phyloP scores from a whole-genome alignment of 2,797 vertebrate species.

The Pelodytes ibericus region DNA sequence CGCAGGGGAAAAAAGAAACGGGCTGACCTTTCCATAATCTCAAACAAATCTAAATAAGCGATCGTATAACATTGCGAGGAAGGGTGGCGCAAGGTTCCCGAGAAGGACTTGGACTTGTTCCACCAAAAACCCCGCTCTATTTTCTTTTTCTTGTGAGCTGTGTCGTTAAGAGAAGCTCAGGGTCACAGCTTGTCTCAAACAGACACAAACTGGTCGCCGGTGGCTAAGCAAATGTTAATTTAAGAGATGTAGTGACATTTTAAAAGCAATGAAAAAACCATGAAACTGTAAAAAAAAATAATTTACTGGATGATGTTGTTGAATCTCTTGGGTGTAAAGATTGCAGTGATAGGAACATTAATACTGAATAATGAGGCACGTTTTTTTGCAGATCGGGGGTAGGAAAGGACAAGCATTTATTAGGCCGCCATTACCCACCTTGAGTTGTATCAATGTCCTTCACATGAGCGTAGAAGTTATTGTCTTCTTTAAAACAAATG shows the following conservation, averaged over 20 bases:
- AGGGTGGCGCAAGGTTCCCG: background rate
- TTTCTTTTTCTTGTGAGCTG: background rate
- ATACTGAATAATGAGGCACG: no score
- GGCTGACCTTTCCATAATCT: background rate
- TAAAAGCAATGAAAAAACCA: background rate
- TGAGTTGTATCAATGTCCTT: no score
- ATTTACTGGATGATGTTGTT: no score
- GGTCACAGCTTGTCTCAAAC: background rate
- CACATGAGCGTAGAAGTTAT: no score
- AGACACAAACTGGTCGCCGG: background rate
- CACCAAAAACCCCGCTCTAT: background rate
- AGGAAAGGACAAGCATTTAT: no score
- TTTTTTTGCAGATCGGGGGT: no score
- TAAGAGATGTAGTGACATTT: background rate
- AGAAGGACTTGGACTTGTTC: background rate
- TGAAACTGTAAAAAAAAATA: no score
- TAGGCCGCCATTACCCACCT: no score
- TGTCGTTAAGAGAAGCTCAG: background rate
- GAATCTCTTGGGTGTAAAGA: background rate
- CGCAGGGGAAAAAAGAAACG: background rate
- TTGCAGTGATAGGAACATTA: no score
- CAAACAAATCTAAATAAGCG: background rate
- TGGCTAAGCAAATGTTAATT: conserved; percentile 1
- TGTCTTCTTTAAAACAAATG: no score
- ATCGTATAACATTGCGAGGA: background rate